Conservation (phyloP, 2,113 vertebrate genomes). For the Sus scrofa region DNA sequence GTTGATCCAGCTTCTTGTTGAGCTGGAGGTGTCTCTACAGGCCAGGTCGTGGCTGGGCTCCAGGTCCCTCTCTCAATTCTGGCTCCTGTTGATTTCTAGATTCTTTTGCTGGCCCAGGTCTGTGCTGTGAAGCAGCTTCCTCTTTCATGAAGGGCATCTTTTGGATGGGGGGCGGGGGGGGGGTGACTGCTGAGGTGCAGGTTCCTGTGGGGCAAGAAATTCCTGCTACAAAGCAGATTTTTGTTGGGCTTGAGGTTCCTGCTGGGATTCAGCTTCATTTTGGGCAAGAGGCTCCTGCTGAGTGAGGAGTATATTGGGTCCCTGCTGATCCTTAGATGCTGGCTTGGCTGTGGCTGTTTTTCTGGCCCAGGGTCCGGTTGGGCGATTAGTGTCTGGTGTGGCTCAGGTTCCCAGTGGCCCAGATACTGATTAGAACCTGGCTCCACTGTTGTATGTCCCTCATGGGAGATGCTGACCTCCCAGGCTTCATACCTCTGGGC, state of each 20-base stretch:
- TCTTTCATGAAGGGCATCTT: background rate
- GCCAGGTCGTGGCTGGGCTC: background rate
- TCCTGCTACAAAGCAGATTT: background rate
- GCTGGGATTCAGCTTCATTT: slow-evolving; percentile 6
- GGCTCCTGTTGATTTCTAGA: background rate
- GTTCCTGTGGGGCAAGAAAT: background rate
- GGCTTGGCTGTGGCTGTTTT: background rate
- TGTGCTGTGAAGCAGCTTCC: slow-evolving; percentile 11
- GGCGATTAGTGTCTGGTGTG: background rate
- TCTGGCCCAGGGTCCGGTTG: background rate
- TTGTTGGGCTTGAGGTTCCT: background rate
- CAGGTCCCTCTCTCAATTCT: background rate
- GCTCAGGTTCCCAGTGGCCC: background rate
- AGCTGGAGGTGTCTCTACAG: background rate
- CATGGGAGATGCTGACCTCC: background rate
- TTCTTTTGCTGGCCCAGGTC: background rate
- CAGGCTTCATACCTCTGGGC: slow-evolving; percentile 41
- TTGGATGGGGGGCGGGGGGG: background rate
- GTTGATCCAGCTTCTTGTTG: background rate
- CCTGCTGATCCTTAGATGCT: slow-evolving; percentile 8
- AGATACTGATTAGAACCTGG: background rate
- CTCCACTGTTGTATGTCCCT: slow-evolving; percentile 3
- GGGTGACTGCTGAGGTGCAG: background rate
- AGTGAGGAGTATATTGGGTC: background rate
- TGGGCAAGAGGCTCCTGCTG: background rate